Base-by-base conservation (phyloP, 1,140 invertebrate species). In the Trichomalopsis sarcophagae region DNA sequence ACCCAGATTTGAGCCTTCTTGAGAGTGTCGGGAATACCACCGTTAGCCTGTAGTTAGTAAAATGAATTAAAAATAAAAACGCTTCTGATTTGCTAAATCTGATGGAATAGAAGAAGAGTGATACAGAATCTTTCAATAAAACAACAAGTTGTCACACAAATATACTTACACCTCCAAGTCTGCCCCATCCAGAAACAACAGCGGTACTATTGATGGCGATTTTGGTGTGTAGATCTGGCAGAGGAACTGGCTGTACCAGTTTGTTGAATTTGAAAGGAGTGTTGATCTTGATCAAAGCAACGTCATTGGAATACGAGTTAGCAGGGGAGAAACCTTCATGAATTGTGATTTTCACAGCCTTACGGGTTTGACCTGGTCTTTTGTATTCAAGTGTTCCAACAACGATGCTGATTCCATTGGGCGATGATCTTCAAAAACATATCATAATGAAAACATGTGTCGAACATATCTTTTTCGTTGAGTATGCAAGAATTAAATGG, bases 151-250 rank as follows among this genome's bases (percentile, higher is more conserved):
- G 33, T 36, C 40, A 44, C 10, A 44, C 9, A 23, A 74, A 14
- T 78, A 33, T 74, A 73, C 47, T 55, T 76, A 82, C 81, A 1
- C 73, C 73, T 14, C 50, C 50, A 66, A 82, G 71, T 44, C 33
- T 44, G 23, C 81, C 81, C 81, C 81, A 82, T 2, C 81, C 81
- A 23, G 81, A 82, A 6, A 82, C 71, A 14, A 71, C 40, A 7
- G 73, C 81, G 0, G 33, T 66, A n/a, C 30, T 44, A 17, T 82
- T 82, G 5, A 73, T 66, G 0, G 47, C 10, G n/a, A 76, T 44
- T 17, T 62, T 62, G n/a, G n/a, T 1, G 9, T 76, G 71, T 40
- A 17, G 14, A 4, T 82, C 62, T 7, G 81, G 73, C 6, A 82
- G 7, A 40, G 73, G 30, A 66, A 82, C 73, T 40, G 81, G 81